phyloP scores from a whole-genome alignment of 2,888 invertebrate species.

The Xylocampa areola region DNA sequence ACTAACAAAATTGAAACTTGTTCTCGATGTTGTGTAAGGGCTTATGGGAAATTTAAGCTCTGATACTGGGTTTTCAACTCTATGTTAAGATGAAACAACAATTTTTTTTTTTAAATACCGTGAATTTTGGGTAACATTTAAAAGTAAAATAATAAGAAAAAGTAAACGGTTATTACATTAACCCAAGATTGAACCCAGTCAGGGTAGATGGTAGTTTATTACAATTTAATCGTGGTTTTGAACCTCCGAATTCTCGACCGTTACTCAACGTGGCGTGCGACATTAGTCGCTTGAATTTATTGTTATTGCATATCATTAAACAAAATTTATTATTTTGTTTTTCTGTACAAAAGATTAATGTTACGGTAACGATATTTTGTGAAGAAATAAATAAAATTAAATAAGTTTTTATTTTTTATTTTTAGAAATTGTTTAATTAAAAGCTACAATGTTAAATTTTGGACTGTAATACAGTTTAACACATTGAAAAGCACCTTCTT shows the following conservation, averaged over 20 bases:
- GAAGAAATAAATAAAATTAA: neutral
- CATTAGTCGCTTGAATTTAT: slow-evolving; percentile 1
- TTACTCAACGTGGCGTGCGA: slow-evolving; percentile 1
- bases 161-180: neutral
- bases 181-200: neutral
- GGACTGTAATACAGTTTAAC: too few relatives aligned
- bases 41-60: too few relatives aligned
- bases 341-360: neutral
- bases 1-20: too few relatives aligned
- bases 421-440: too few relatives aligned
- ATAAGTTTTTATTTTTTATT: too few relatives aligned
- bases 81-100: too few relatives aligned
- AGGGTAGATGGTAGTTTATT: neutral
- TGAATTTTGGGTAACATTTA: too few relatives aligned
- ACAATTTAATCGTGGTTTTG: neutral
- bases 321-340: neutral
- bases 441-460: too few relatives aligned
- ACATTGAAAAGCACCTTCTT: too few relatives aligned
- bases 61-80: too few relatives aligned
- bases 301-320: neutral
- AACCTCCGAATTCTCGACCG: neutral
- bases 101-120: too few relatives aligned
- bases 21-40: too few relatives aligned
- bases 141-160: neutral
- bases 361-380: neutral